Conservation (phyloP, 2,113 vertebrate genomes). For the Aplodontia rufa region DNA sequence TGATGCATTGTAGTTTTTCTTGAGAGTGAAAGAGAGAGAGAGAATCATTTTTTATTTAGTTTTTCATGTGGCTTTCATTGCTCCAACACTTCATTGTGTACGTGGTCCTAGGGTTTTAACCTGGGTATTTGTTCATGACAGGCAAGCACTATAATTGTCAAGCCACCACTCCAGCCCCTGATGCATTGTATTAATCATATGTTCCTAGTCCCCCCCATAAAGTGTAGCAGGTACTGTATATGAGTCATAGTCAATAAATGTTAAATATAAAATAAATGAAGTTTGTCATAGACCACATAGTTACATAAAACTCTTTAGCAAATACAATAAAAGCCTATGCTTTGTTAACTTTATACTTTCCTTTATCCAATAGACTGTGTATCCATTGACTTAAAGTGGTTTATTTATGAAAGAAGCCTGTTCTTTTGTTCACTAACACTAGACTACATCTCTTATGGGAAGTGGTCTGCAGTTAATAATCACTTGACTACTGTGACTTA, state of each 20-base stretch:
- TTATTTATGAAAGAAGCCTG: conserved; percentile 32
- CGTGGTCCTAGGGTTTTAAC: too few relatives aligned
- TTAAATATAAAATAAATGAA: conserved; percentile 15
- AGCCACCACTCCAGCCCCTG: too few relatives aligned
- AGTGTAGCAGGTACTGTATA: not conserved
- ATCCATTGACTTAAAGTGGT: not conserved
- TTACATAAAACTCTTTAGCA: conserved; percentile 3
- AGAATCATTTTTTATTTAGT: too few relatives aligned
- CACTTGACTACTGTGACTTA: not conserved
- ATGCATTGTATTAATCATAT: too few relatives aligned
- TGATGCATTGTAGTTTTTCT: too few relatives aligned
- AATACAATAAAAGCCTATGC: not conserved
- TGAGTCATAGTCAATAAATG: not conserved
- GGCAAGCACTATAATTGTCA: too few relatives aligned
- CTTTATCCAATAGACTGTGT: not conserved
- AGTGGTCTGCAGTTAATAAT: not conserved
- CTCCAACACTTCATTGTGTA: too few relatives aligned
- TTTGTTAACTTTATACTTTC: not conserved
- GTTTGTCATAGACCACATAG: not conserved
- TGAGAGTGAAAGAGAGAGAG: too few relatives aligned
- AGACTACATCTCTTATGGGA: not conserved
- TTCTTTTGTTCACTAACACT: not conserved
- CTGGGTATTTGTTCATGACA: too few relatives aligned
- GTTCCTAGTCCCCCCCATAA: not conserved
- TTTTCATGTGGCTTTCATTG: too few relatives aligned